Percentiles rank a stretch among this genome's conserved stretches.
phyloP scores from a whole-genome alignment of 2,113 vertebrate species.

The Microcebus tavaratra region DNA sequence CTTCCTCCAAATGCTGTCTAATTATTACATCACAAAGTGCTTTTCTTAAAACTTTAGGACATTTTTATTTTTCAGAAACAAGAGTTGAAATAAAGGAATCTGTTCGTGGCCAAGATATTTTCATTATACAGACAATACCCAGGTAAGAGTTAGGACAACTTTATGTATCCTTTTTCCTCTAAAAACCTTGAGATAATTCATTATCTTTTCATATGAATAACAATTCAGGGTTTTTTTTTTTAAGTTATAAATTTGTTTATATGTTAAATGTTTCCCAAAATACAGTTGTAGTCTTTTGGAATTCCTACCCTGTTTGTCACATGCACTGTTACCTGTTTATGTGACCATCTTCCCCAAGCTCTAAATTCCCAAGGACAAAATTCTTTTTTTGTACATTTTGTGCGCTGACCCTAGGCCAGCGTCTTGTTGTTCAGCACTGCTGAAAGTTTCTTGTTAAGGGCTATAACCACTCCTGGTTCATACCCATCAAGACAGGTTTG shows the following conservation, averaged over 20 bases:
- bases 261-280: background rate
- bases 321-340: background rate
- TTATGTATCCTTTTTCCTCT: background rate
- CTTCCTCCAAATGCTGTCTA: background rate
- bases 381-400: background rate
- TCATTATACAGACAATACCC: conserved; percentile 99
- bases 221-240: background rate
- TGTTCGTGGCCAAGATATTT: conserved; percentile 97
- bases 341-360: background rate
- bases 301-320: background rate
- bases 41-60: background rate
- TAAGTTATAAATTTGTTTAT: background rate
- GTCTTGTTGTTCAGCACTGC: background rate
- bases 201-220: background rate
- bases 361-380: background rate
- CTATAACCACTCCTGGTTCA: background rate
- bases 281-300: background rate
- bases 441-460: background rate
- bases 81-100: conserved; percentile 99
- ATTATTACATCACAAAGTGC: background rate
- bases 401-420: background rate
- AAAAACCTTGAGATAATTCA: background rate
- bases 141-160: conserved; percentile 84
- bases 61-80: conserved; percentile 89
- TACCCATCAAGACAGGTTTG: background rate